Evolutionary conservation across 2,888 invertebrate genomes (phyloP).

Genomic region (Andrena camellia): DNA sequence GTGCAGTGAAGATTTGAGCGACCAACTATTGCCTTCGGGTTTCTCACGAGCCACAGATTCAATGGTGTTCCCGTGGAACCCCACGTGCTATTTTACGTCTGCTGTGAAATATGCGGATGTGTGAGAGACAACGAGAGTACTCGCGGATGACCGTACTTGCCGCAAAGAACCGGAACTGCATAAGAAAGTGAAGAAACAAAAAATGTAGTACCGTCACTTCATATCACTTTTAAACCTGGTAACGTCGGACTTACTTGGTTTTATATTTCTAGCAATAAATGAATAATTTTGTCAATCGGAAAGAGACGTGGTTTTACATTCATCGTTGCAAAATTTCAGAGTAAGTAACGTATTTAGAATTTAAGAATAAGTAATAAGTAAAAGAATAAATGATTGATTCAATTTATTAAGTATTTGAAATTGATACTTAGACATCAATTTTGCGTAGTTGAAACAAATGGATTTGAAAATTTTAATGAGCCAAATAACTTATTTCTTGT

Average conservation of each 20-base stretch:
- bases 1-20: conserved; percentile 52
- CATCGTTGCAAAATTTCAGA: too few relatives aligned
- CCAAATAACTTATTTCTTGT: too few relatives aligned
- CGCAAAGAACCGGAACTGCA: conserved; percentile 73
- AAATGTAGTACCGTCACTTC: conserved; percentile 26
- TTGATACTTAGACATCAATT: too few relatives aligned
- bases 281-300: conserved; percentile 7
- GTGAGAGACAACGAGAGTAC: conserved; percentile 72
- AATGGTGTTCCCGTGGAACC: conserved; percentile 55
- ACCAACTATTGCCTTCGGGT: conserved; percentile 42
- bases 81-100: conserved; percentile 63
- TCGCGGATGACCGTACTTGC: conserved; percentile 66
- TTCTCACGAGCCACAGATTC: conserved; percentile 59
- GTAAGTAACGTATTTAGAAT: background rate
- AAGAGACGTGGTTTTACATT: background rate
- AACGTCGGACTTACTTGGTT: conserved; percentile 13
- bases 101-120: conserved; percentile 46
- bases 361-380: background rate
- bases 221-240: conserved; percentile 56
- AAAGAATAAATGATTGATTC: background rate
- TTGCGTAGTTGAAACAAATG: too few relatives aligned
- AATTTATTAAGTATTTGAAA: too few relatives aligned
- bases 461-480: too few relatives aligned
- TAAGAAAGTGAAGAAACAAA: conserved; percentile 74
- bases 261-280: background rate